Conservation (phyloP, 2,888 invertebrate genomes). For the Synanthedon myopaeformis region DNA sequence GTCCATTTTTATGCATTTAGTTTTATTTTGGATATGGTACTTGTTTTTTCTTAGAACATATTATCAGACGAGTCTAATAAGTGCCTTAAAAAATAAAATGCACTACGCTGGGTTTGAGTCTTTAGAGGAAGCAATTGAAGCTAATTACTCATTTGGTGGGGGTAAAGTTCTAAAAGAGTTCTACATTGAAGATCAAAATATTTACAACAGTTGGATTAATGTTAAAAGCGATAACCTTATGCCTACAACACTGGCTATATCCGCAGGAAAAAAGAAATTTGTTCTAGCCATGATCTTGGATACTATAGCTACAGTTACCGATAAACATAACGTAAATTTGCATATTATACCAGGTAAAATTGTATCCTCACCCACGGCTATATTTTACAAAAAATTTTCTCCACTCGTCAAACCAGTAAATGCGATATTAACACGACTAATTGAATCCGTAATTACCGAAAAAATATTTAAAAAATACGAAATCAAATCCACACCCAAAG, state of each 20-base stretch:
- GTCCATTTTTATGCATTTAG: conserved; percentile 23
- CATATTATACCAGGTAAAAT: conserved; percentile 33
- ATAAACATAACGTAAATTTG: conserved; percentile 18
- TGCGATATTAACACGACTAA: conserved; percentile 25
- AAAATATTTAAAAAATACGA: conserved; percentile 30
- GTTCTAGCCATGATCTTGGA: conserved; percentile 38
- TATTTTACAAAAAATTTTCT: conserved; percentile 50
- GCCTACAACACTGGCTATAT: conserved; percentile 22
- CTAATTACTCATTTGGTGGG: conserved; percentile 40
- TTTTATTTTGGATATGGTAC: conserved; percentile 44
- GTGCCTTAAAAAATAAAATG: conserved; percentile 36
- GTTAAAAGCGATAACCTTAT: conserved; percentile 24
- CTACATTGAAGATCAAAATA: conserved; percentile 28
- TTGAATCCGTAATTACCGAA: conserved; percentile 34
- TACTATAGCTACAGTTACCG: conserved; percentile 22
- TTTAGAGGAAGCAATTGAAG: conserved; percentile 34
- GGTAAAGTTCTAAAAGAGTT: conserved; percentile 39
- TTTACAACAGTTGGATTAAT: conserved; percentile 34
- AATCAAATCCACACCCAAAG: conserved; percentile 2
- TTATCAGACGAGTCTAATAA: conserved; percentile 47
- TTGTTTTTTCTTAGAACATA: conserved; percentile 45
- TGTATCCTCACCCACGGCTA: conserved; percentile 28
- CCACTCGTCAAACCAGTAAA: conserved; percentile 30
- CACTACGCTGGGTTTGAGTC: conserved; percentile 28
- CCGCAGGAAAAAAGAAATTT: conserved; percentile 29